phyloP scores from a whole-genome alignment of 1,140 invertebrate species.

The Eurosta solidaginis region DNA sequence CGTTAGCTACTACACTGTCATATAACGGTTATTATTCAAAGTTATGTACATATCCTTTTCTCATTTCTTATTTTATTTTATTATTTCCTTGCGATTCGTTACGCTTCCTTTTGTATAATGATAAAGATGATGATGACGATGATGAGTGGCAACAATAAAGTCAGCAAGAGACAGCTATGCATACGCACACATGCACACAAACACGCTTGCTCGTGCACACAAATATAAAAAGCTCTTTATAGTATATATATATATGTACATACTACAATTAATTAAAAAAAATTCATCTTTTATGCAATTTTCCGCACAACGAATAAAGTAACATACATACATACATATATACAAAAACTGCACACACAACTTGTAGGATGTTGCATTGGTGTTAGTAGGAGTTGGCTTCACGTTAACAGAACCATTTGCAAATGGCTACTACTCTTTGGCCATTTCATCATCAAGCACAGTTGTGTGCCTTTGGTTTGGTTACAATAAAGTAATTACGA shows the following conservation, averaged over 20 bases:
- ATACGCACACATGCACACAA: background rate
- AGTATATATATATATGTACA: too few species aligned
- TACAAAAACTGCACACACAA: background rate
- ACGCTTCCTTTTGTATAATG: background rate
- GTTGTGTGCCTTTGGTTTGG: background rate
- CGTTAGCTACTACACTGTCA: too few species aligned
- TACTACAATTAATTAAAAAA: conserved; percentile 16
- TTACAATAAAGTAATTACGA: background rate
- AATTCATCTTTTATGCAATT: background rate
- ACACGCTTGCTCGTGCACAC: too few species aligned
- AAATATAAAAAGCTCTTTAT: too few species aligned
- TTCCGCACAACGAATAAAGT: conserved; percentile 8
- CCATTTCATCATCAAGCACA: background rate
- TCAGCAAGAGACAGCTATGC: background rate
- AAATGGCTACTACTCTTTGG: background rate
- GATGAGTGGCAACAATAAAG: background rate
- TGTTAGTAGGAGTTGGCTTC: background rate
- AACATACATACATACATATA: too few species aligned
- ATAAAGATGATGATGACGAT: background rate
- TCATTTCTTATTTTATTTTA: background rate
- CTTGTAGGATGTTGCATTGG: background rate
- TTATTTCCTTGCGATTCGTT: background rate
- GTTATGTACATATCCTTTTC: too few species aligned
- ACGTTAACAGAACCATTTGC: conserved; percentile 18
- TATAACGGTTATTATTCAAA: too few species aligned